These are phyloP conservation scores for Marcusenius ussheri DNA, from an alignment of 2,113 vertebrate genomes.

Conservation along the genomic window DNA sequence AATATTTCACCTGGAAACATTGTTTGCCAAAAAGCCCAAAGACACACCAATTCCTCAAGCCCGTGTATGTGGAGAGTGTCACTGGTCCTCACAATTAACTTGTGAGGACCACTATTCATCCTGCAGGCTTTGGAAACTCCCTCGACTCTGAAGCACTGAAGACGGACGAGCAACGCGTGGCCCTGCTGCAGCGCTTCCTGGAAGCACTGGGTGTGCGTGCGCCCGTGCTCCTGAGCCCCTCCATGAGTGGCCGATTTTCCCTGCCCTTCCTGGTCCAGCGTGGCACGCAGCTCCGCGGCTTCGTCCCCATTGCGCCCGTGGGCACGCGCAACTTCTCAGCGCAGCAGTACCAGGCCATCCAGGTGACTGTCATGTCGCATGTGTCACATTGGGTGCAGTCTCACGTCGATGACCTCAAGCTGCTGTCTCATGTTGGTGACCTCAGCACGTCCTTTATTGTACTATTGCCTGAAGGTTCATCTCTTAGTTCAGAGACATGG, in stretches of 20 bases:
- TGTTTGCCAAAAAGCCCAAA: background rate
- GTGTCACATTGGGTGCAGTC: background rate
- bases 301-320: slow-evolving; percentile 78
- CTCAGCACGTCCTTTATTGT: background rate
- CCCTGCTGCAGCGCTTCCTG: slow-evolving; percentile 69
- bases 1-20: background rate
- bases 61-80: background rate
- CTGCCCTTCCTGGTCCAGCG: slow-evolving; percentile 78
- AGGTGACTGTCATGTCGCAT: slow-evolving; percentile 57
- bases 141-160: slow-evolving; percentile 55
- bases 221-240: slow-evolving; percentile 80
- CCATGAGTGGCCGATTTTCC: slow-evolving; percentile 85
- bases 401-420: background rate
- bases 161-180: slow-evolving; percentile 65
- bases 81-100: background rate
- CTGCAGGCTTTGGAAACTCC: slow-evolving; percentile 79
- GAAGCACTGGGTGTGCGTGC: slow-evolving; percentile 63
- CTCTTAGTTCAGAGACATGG: background rate
- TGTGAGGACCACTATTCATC: background rate
- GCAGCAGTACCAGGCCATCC: slow-evolving; percentile 72
- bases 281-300: slow-evolving; percentile 66
- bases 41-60: background rate
- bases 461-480: background rate
- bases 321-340: slow-evolving; percentile 71
- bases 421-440: background rate